A percentile compares a stretch with the other conserved stretches of the same genome.
Conservation (phyloP, 2,797 vertebrate species). For the Ctenosaura bakeri region DNA sequence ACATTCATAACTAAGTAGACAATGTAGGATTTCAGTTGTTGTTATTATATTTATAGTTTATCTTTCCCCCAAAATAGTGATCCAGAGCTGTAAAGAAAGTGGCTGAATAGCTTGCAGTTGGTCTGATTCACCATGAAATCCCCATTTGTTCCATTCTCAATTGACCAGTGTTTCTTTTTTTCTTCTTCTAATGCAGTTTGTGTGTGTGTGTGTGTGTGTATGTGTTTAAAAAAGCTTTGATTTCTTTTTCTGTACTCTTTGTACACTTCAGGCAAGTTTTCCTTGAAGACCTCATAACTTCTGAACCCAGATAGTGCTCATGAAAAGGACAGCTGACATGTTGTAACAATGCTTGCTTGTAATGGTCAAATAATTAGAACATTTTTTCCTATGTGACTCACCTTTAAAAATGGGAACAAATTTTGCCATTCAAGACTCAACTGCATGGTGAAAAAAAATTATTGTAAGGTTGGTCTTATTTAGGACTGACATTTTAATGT, state of each 20-base stretch:
- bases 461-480: constrained; percentile 36
- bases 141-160: neutral
- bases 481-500: constrained; percentile 22
- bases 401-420: constrained; percentile 65
- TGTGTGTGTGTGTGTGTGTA: neutral
- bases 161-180: constrained; percentile 7
- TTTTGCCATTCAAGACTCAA: constrained; percentile 59
- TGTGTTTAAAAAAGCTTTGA: constrained; percentile 51
- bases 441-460: constrained; percentile 27
- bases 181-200: constrained; percentile 60
- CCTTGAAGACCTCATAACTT: constrained; percentile 64
- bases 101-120: neutral
- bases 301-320: constrained; percentile 67
- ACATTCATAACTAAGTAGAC: no score
- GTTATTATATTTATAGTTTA: no score
- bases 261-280: constrained; percentile 41
- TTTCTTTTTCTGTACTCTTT: constrained; percentile 36
- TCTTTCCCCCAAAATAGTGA: no score
- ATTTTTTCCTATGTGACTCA: constrained; percentile 74
- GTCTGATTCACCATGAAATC: neutral
- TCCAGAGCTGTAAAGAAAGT: neutral
- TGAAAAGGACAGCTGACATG: constrained; percentile 61
- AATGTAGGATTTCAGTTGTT: no score
- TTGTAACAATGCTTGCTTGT: constrained; percentile 72
- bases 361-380: constrained; percentile 61